Percentiles rank a stretch among this genome's conserved stretches.
These are phyloP conservation scores for Drosophila santomea DNA, from an alignment of 1,140 invertebrate species.

Conservation along the genomic window DNA sequence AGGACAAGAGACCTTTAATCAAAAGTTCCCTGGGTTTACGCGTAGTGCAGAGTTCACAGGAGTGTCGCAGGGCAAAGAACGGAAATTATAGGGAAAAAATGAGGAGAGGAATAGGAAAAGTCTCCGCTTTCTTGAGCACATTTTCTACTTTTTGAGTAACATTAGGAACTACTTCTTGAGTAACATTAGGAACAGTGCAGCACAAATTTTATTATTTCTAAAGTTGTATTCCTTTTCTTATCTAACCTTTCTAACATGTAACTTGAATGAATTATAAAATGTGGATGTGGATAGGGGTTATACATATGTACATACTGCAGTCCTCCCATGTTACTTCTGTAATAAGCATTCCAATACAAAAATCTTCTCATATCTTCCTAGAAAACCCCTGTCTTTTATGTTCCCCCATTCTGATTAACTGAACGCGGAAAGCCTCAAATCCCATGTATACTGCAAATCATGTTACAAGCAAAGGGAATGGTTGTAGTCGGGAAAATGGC, in stretches of 20 bases:
- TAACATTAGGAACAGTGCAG: neutral
- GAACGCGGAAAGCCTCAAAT: conserved; percentile 11
- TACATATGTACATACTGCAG: too few species aligned
- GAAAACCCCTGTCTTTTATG: conserved; percentile 40
- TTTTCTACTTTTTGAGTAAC: neutral
- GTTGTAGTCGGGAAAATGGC: conserved; percentile 3
- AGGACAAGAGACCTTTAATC: conserved; percentile 51
- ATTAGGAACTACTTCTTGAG: too few species aligned
- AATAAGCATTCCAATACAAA: too few species aligned
- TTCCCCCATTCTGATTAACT: conserved; percentile 58
- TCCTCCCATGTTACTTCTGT: too few species aligned
- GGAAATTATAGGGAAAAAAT: neutral
- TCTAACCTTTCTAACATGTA: too few species aligned
- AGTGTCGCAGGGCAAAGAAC: neutral
- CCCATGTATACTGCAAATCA: conserved; percentile 26
- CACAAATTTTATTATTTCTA: too few species aligned
- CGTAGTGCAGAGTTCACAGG: neutral
- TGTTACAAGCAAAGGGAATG: neutral
- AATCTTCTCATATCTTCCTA: neutral
- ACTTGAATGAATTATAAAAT: too few species aligned
- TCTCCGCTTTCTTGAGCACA: neutral
- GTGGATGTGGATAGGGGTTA: too few species aligned
- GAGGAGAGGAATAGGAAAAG: too few species aligned
- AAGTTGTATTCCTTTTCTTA: too few species aligned
- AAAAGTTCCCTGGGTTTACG: conserved; percentile 11